Evolutionary conservation across 2,113 vertebrate species (phyloP).

Genomic region (Todiramphus saurophagus): DNA sequence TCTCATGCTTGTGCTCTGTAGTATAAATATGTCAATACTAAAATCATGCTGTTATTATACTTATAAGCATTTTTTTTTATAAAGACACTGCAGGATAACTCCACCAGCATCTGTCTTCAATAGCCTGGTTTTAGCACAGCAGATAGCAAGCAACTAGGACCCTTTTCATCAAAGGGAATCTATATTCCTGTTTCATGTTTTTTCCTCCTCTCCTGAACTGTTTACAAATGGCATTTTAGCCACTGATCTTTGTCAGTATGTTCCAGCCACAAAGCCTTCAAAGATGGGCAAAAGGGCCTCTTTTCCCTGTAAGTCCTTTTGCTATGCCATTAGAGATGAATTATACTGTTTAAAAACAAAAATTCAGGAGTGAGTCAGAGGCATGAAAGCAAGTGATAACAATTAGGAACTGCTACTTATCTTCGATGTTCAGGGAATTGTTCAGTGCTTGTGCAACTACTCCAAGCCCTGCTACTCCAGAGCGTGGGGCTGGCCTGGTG

Average conservation of each 20-base stretch:
- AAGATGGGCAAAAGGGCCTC: neutral
- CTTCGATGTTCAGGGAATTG: neutral
- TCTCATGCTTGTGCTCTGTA: neutral
- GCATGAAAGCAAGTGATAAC: neutral
- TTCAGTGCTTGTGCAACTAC: neutral
- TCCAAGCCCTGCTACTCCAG: neutral
- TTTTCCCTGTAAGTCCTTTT: neutral
- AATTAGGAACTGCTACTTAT: neutral
- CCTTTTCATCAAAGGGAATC: neutral
- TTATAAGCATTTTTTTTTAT: neutral
- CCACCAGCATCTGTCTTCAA: neutral
- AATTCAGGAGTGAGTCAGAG: neutral
- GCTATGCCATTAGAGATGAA: neutral
- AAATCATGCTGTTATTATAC: constrained; percentile 4
- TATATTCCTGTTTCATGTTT: neutral
- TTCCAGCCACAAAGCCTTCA: neutral
- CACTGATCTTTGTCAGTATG: neutral
- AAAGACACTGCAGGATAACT: neutral
- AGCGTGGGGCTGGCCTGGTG: accelerated
- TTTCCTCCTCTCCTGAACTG: neutral
- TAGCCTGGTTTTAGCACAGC: neutral
- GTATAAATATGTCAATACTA: constrained; percentile 20
- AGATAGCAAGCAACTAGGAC: neutral
- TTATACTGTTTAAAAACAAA: neutral
- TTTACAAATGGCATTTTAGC: constrained; percentile 12